Evolutionary conservation across 2,797 vertebrate genomes (phyloP), one percentile per base, ranked within the genome.

Genomic region (Squalus acanthias): DNA sequence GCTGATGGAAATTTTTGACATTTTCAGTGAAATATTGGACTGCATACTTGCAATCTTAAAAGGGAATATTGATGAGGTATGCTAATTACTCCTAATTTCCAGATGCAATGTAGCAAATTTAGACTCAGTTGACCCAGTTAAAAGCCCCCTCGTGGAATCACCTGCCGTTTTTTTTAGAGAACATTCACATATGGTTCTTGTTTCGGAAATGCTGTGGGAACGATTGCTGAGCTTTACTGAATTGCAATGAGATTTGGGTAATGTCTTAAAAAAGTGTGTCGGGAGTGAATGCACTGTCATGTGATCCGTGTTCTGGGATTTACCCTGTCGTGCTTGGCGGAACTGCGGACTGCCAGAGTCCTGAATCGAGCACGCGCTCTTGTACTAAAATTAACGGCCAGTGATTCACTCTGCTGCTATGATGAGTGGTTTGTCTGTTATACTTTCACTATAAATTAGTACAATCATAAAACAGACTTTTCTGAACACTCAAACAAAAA

Each of bases 1-100:
- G 89, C 17, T 67, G 63, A 67, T 67, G 89, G 1, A 67, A 39
- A 67, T 65, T 20, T 67, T 92, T 65, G 60, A 67, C 67, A 50
- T 95, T 72, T 95, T 95, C 39, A 70, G 22, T 70, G 69, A 95
- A 72, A 72, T 29, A 8, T 72, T 95, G 93, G 39, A 24, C 24
- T 50, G 93, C 46, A 74, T 53, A 9, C 26, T 95, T 95, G 46
- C 2, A 70, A 95, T 50, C 67, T 95, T 72, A 95, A 74, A 70
- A 95, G 46, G 50, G 46, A 95, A 95, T 95, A 39, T 46, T 95
- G 67, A 95, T 95, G 93, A 95, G 93, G 22, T 95, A 72, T 72
- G 67, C 33, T 95, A 74, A 95, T 95, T 53, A 72, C 46, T 70
- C 67, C 67, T 95, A 70, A 95, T 53, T 95, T 95, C 69, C 50